These are phyloP conservation scores for Syrista parreyssii DNA, from an alignment of 2,888 invertebrate species.

Conservation along the genomic window DNA sequence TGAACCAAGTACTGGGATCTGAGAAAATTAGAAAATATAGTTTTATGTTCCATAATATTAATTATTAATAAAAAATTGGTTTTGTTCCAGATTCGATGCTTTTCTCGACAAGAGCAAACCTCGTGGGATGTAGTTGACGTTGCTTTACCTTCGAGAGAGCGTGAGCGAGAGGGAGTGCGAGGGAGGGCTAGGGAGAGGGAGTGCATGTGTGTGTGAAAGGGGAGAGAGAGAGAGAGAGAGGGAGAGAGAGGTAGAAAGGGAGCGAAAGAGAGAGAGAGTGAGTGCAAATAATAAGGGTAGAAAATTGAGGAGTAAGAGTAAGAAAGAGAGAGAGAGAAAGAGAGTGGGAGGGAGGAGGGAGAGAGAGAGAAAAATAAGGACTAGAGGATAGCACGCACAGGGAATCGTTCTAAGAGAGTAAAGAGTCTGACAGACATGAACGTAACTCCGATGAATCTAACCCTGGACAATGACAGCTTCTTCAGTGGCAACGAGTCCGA, in stretches of 20 bases:
- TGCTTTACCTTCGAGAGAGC: conserved; percentile 42
- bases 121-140: conserved; percentile 61
- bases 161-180: conserved; percentile 32
- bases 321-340: conserved; percentile 18
- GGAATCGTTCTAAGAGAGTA: conserved; percentile 5
- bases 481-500: conserved; percentile 21
- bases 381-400: neutral
- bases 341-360: conserved; percentile 26
- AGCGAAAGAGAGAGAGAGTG: conserved; percentile 7
- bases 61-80: too few relatives aligned
- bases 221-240: conserved; percentile 7
- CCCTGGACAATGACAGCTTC: conserved; percentile 44
- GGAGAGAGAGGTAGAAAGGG: conserved; percentile 20
- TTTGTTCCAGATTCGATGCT: conserved; percentile 48
- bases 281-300: conserved; percentile 26
- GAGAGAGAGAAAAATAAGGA: conserved; percentile 23
- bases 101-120: conserved; percentile 47
- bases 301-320: conserved; percentile 24
- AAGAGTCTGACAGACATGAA: conserved; percentile 43
- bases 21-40: too few relatives aligned
- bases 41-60: too few relatives aligned
- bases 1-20: too few relatives aligned
- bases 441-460: conserved; percentile 46
- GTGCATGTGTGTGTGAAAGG: conserved; percentile 18
- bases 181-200: conserved; percentile 27